phyloP scores from a whole-genome alignment of 2,888 invertebrate species.

The Euclidia mi region DNA sequence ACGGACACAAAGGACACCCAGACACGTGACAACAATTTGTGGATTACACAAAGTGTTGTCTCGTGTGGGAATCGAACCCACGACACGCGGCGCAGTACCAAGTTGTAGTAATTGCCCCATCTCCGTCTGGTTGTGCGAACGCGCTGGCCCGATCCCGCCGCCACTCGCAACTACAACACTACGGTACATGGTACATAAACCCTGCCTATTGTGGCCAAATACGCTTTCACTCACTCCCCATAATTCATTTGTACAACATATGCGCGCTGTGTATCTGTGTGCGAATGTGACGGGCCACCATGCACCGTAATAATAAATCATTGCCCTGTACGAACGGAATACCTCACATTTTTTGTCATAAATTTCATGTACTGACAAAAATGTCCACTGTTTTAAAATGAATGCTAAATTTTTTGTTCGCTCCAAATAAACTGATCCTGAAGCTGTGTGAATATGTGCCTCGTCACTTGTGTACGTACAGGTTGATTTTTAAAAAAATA shows the following conservation, averaged over 20 bases:
- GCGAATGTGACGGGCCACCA: not conserved
- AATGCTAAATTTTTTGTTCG: too few species aligned
- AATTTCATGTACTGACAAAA: too few species aligned
- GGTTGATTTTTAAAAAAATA: too few species aligned
- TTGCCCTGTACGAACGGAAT: slow-evolving; percentile 16
- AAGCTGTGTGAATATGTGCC: too few species aligned
- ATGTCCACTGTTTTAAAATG: too few species aligned
- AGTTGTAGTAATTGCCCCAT: slow-evolving; percentile 76
- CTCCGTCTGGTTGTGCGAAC: too few species aligned
- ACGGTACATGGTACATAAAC: slow-evolving; percentile 33
- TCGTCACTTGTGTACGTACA: too few species aligned
- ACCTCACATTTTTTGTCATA: slow-evolving; percentile 23
- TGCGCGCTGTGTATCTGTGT: slow-evolving; percentile 10
- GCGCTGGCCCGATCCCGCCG: slow-evolving; percentile 24
- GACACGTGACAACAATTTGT: too few species aligned
- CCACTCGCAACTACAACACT: slow-evolving; percentile 30
- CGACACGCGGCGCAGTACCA: slow-evolving; percentile 68
- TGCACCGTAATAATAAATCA: slow-evolving; percentile 33
- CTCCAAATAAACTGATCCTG: too few species aligned
- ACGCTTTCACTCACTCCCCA: slow-evolving; percentile 36
- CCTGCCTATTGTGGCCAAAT: slow-evolving; percentile 31
- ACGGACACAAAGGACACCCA: too few species aligned
- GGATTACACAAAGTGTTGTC: slow-evolving; percentile 58
- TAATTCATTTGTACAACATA: slow-evolving; percentile 31
- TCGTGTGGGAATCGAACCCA: slow-evolving; percentile 53